Evolutionary conservation across 2,113 vertebrate species (phyloP), one percentile per base, ranked within the genome.

Genomic region (Ameiurus melas): DNA sequence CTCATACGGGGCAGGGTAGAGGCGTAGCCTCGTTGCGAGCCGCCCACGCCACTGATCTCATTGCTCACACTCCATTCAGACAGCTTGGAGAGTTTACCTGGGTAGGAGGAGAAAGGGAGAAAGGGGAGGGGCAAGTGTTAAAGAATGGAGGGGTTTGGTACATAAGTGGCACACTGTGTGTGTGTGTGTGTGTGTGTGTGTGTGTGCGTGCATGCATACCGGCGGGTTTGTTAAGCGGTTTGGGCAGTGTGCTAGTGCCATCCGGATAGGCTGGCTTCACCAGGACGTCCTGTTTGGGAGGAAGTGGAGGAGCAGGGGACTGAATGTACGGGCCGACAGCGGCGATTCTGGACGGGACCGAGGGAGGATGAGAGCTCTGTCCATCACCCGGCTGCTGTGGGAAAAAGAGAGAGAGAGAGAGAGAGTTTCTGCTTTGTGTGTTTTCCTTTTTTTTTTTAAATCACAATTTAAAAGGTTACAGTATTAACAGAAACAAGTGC

Each of bases 241-340:
- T 93, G 33, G 96, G 97, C 62, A 94, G 89, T 30, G 95, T 93
- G 88, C 94, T 83, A 0, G 95, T 93, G 4, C 95, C 95, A 22
- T 98, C 97, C 0, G 95, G 95, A 93, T 96, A 96, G 0, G 96
- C 95, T 2, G 97, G 96, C 92, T 99, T 99, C 90, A 97, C 95
- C 93, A 96, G 79, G 58, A 95, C 93, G 53, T 98, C 97, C 2
- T 96, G 96, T 87, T 95, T 94, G 1, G 95, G 93, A 9, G 95
- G 94, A 78, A 96, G 90, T 1, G 96, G 96, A 12, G 97, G 97
- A 93, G 97, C 96, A 60, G 97, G 95, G 91, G 96, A 96, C 94
- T 98, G 97, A 91, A 98, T 97, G 55, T 99, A 99, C 0, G 98
- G 98, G 47, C 97, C 98, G 22, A 99, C 98, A 0, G 98, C 98